Evolutionary conservation across 1,140 invertebrate species (phyloP).

Genomic region (Brachionus calyciflorus): DNA sequence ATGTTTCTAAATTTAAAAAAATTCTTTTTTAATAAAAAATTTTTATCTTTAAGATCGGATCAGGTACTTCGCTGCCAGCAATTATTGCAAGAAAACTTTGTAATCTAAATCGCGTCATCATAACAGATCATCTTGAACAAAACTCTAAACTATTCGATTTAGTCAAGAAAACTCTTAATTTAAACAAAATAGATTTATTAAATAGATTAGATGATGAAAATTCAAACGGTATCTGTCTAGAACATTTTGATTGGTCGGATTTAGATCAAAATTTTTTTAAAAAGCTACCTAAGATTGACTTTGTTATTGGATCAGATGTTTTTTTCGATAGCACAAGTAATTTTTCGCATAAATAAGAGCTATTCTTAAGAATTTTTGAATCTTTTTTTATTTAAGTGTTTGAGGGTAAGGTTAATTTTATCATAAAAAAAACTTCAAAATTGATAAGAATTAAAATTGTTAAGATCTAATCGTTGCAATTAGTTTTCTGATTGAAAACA

Average conservation of each 20-base stretch:
- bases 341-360: too few species aligned
- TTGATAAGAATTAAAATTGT: background rate
- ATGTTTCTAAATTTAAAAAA: background rate
- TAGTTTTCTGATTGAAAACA: background rate
- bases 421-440: too few species aligned
- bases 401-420: background rate
- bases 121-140: slow-evolving; percentile 8
- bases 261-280: background rate
- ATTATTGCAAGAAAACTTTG: slow-evolving; percentile 15
- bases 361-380: too few species aligned
- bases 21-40: background rate
- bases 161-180: background rate
- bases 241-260: slow-evolving; percentile 32
- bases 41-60: background rate
- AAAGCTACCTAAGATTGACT: slow-evolving; percentile 4
- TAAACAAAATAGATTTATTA: background rate
- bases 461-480: slow-evolving; percentile 7
- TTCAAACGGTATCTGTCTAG: background rate
- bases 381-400: background rate
- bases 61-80: slow-evolving; percentile 7
- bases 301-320: slow-evolving; percentile 17
- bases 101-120: background rate
- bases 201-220: background rate
- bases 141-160: background rate
- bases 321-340: slow-evolving; percentile 27